A percentile compares a stretch with the other conserved stretches of the same genome.
phyloP scores from a whole-genome alignment of 2,888 invertebrate species.

The Chloromyia formosa region DNA sequence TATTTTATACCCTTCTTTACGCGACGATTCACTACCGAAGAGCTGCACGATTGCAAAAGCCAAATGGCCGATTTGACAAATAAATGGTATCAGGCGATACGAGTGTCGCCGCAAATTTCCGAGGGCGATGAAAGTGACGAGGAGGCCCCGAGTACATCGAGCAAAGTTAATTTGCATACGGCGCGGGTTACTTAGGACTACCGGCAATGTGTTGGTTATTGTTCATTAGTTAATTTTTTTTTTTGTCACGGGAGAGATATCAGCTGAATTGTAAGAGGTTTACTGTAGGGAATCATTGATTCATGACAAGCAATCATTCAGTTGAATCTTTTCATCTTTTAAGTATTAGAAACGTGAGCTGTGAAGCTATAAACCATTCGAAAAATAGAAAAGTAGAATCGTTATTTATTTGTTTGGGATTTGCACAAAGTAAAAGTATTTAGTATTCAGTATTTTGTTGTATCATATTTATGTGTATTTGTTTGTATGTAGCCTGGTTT shows the following conservation, averaged over 20 bases:
- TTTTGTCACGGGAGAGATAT: background rate
- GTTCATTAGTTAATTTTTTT: background rate
- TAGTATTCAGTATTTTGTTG: slow-evolving; percentile 16
- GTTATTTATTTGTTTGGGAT: too few relatives aligned
- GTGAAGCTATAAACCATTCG: slow-evolving; percentile 10
- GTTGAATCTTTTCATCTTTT: background rate
- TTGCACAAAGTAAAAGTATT: background rate
- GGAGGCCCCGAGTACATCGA: slow-evolving; percentile 35
- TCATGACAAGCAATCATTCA: background rate
- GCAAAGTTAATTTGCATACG: slow-evolving; percentile 34
- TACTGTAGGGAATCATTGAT: background rate
- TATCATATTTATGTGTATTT: background rate
- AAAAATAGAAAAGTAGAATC: background rate
- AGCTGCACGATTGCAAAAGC: slow-evolving; percentile 93
- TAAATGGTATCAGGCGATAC: slow-evolving; percentile 96
- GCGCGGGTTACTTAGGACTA: slow-evolving; percentile 18
- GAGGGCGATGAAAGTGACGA: slow-evolving; percentile 72
- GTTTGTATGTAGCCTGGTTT: background rate
- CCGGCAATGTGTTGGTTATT: background rate
- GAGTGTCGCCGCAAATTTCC: slow-evolving; percentile 86
- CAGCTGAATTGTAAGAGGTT: background rate
- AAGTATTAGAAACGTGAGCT: background rate
- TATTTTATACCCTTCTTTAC: slow-evolving; percentile 97
- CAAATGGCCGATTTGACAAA: slow-evolving; percentile 97
- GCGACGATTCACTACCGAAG: slow-evolving; percentile 93